Evolutionary conservation across 2,113 vertebrate genomes (phyloP), one percentile per base, ranked within the genome.

Genomic region (Plestiodon gilberti): DNA sequence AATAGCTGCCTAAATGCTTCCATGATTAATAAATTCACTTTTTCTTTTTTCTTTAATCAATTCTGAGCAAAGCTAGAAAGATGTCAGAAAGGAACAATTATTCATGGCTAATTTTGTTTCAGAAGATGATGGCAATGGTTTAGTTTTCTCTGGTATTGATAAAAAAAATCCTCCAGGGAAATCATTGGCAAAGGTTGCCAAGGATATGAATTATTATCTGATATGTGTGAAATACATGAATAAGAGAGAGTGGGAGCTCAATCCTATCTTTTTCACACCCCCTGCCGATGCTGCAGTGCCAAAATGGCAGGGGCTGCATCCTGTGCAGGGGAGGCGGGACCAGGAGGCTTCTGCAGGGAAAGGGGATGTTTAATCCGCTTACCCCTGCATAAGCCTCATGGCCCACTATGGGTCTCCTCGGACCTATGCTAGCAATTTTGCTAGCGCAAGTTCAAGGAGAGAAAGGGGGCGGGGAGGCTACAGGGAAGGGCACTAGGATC

Each of bases 21-120:
- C 87, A 93, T 94, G 95, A 96, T 96, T 93, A 96, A 96, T 94
- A 96, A 95, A 95, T 94, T 92, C 91, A 88, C 73, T 91, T 95
- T 30, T 91, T n/a, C n/a, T n/a, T n/a, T n/a, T n/a, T n/a, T n/a
- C n/a, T n/a, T 93, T 94, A 95, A 96, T 96, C 95, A 94, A 95
- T 96, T 95, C 95, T 81, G 40, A 86, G 84, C 82, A 91, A 94
- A 94, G 93, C 95, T 95, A 94, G 92, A 96, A 96, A 94, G 94
- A 94, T 95, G 93, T 95, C 94, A 96, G 94, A 91, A 90, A 92
- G 89, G 90, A 95, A 92, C 94, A 96, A 95, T 96, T 96, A 96
- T 94, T 97, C 94, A 94, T 91, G 92, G 95, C 93, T 96, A 97
- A 97, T 97, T 97, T 95, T 96, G 94, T 96, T 95, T 95, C 95